phyloP scores from a whole-genome alignment of 2,113 vertebrate genomes.

The Gnathonemus echidnorhynchus region DNA sequence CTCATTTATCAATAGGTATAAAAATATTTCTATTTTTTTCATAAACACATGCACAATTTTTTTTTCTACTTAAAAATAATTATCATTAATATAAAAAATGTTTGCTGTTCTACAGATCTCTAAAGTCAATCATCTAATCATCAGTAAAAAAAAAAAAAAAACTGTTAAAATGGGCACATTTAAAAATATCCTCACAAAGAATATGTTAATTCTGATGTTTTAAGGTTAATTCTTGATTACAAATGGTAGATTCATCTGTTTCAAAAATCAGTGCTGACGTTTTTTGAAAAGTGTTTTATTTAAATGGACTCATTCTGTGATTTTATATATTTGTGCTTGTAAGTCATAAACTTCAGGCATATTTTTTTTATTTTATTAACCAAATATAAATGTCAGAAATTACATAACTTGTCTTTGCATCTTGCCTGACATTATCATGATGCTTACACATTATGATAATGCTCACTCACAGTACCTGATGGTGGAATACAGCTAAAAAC shows the following conservation, averaged over 20 bases:
- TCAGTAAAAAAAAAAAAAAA: background rate
- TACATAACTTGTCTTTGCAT: background rate
- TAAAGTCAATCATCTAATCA: background rate
- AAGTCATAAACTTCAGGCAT: background rate
- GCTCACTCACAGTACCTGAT: background rate
- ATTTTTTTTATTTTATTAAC: background rate
- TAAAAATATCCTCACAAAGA: background rate
- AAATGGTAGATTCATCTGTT: too few relatives aligned
- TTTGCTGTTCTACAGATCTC: background rate
- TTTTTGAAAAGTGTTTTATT: too few relatives aligned
- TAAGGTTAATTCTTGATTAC: too few relatives aligned
- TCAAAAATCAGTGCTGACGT: too few relatives aligned
- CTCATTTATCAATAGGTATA: background rate
- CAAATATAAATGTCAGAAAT: background rate
- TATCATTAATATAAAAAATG: background rate
- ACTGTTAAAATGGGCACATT: background rate
- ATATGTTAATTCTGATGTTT: too few relatives aligned
- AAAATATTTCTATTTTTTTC: background rate
- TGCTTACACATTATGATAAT: background rate
- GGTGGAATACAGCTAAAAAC: background rate
- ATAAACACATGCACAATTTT: too few relatives aligned
- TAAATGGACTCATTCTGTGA: too few relatives aligned
- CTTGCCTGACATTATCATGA: background rate
- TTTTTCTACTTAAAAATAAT: background rate
- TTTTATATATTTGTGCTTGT: background rate